Conservation (phyloP, 2,888 invertebrate genomes). For the Orchesella flavescens region DNA sequence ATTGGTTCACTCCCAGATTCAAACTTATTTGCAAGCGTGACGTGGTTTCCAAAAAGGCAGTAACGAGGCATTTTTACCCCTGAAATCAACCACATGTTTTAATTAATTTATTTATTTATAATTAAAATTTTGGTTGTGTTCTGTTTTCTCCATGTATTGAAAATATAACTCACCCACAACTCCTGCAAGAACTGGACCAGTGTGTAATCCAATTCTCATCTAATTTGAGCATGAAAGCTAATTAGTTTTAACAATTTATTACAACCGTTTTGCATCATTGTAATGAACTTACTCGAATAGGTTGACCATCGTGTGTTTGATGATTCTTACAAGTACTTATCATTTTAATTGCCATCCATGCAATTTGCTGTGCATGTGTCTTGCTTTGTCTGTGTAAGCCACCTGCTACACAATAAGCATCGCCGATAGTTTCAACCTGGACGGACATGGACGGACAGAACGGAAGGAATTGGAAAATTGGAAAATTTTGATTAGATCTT, state of each 20-base stretch:
- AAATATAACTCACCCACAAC: constrained; percentile 80
- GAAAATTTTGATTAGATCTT: no score
- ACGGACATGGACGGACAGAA: no score
- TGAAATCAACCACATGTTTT: neutral
- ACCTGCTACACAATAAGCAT: constrained; percentile 96
- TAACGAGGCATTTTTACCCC: constrained; percentile 93
- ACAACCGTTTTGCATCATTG: neutral
- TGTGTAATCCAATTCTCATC: constrained; percentile 97
- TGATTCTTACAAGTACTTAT: constrained; percentile 90
- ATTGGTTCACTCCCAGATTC: constrained; percentile 94
- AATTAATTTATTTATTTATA: neutral
- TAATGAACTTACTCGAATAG: constrained; percentile 82
- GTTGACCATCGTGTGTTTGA: constrained; percentile 91
- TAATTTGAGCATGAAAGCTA: constrained; percentile 74
- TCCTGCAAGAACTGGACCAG: constrained; percentile 93
- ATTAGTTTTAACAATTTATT: neutral
- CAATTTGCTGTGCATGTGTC: constrained; percentile 94
- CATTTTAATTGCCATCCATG: constrained; percentile 97
- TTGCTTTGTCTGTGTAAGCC: constrained; percentile 89
- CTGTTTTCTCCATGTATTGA: neutral
- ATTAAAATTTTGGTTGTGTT: no score
- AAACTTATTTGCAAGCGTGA: constrained; percentile 95
- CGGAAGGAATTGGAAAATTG: no score
- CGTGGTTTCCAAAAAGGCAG: constrained; percentile 95
- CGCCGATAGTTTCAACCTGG: constrained; percentile 96